Conservation (phyloP, 2,888 invertebrate genomes). For the Pherbina coryleti region DNA sequence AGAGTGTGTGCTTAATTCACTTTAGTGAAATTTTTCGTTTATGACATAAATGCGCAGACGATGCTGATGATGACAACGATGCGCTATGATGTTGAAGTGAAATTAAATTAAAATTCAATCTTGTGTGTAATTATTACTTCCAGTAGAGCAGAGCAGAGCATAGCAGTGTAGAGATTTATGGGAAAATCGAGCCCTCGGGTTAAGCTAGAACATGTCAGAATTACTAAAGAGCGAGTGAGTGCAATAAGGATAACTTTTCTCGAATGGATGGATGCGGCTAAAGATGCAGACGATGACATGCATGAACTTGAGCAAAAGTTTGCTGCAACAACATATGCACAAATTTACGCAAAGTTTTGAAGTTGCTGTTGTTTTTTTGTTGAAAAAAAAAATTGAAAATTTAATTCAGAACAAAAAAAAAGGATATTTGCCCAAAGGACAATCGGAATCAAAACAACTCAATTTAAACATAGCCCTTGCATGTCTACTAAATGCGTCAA, state of each 20-base stretch:
- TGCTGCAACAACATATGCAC: background rate
- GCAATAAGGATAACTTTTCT: background rate
- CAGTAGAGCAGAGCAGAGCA: constrained; percentile 55
- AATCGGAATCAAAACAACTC: constrained; percentile 24
- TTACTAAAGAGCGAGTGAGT: background rate
- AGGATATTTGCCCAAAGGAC: background rate
- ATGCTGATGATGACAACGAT: no score
- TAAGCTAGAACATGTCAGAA: background rate
- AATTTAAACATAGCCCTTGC: constrained; percentile 4
- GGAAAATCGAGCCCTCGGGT: constrained; percentile 41
- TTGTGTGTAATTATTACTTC: constrained; percentile 67
- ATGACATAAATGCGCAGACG: no score
- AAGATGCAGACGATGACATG: constrained; percentile 8
- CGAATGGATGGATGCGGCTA: background rate
- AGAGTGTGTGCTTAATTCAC: no score
- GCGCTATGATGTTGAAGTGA: constrained; percentile 28
- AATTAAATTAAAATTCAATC: constrained; percentile 69
- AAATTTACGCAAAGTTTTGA: constrained; percentile 1
- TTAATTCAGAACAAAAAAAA: background rate
- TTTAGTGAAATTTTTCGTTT: no score
- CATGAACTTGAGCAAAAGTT: constrained; percentile 8
- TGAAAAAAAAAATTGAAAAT: background rate
- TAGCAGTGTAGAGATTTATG: constrained; percentile 51
- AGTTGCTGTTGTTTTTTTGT: background rate
- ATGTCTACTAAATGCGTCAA: background rate